Percentiles rank a stretch among this genome's conserved stretches.
Conservation (phyloP, 2,797 vertebrate species). For the Myiotriccus ornatus region DNA sequence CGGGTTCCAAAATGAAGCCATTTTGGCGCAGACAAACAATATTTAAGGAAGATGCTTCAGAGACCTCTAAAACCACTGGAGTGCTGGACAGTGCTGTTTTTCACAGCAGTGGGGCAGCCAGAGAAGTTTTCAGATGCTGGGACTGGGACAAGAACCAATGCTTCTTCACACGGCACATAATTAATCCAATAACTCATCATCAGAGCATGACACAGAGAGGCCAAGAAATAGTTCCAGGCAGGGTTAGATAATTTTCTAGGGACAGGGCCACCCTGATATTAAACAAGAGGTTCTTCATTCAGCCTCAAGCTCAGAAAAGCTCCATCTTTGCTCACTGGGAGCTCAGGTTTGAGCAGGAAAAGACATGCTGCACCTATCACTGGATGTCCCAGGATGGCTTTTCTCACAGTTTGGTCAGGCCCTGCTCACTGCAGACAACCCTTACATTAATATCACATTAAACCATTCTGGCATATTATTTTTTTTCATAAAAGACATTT, state of each 20-base stretch:
- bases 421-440: neutral
- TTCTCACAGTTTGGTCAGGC: neutral
- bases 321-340: neutral
- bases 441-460: neutral
- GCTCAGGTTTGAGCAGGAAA: neutral
- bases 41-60: neutral
- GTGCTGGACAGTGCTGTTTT: neutral
- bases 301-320: neutral
- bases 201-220: neutral
- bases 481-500: neutral
- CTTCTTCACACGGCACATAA: neutral
- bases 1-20: neutral
- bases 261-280: neutral
- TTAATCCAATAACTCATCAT: neutral
- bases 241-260: neutral
- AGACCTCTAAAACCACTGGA: neutral
- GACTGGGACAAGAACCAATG: neutral
- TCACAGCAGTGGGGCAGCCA: neutral
- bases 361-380: neutral
- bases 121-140: neutral
- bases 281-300: neutral
- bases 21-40: neutral
- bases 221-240: neutral
- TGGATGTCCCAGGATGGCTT: neutral
- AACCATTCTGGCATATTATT: neutral